These are phyloP conservation scores for Heliothis subflexa DNA, from an alignment of 1,140 invertebrate species.

Conservation along the genomic window DNA sequence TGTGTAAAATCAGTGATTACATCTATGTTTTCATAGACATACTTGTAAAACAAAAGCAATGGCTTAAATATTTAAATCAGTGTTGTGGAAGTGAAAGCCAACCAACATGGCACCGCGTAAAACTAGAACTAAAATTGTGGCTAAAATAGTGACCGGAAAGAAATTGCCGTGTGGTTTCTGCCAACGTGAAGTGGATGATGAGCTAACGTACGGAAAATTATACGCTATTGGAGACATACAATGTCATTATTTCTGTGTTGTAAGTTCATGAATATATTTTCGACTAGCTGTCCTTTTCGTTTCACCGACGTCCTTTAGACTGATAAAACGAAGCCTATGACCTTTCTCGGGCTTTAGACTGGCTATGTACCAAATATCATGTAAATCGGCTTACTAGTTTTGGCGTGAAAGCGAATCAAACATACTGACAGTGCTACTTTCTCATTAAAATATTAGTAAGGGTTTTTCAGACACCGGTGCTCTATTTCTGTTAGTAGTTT, in stretches of 20 bases:
- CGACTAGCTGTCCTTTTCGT: neutral
- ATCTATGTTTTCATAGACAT: neutral
- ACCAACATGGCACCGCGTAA: constrained; percentile 53
- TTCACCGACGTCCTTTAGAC: neutral
- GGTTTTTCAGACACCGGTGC: no score
- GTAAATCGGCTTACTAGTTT: no score
- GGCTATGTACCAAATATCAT: no score
- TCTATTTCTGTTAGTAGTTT: no score
- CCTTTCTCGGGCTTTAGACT: no score
- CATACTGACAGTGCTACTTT: no score
- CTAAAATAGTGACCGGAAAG: constrained; percentile 66
- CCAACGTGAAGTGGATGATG: constrained; percentile 68
- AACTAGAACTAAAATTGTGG: constrained; percentile 58
- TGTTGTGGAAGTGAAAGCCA: neutral
- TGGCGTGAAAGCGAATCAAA: no score
- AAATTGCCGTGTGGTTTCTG: constrained; percentile 74
- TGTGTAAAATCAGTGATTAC: neutral
- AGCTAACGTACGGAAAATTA: constrained; percentile 75
- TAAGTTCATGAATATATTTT: constrained; percentile 60
- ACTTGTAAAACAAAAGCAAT: neutral
- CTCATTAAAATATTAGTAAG: no score
- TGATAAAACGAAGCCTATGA: no score
- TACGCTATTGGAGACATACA: constrained; percentile 76
- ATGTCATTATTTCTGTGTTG: constrained; percentile 82
- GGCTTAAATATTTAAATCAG: neutral